Conservation (phyloP, 2,888 invertebrate species). For the Drosophila buzzatii region DNA sequence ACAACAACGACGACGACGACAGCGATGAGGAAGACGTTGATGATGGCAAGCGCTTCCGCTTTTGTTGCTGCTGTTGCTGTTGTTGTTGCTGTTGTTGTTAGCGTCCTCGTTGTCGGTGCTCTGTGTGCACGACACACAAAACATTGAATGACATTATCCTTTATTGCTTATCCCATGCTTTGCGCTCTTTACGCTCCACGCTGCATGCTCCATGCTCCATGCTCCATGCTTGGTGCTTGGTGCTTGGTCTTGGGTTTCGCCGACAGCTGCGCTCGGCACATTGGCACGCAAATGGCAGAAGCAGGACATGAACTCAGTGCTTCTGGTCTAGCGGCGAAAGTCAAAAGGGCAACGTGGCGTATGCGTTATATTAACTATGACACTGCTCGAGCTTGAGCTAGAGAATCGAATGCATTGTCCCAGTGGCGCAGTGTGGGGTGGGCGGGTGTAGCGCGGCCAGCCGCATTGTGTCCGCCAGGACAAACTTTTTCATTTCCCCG, state of each 20-base stretch:
- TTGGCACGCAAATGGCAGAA: slow-evolving; percentile 66
- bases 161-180: slow-evolving; percentile 82
- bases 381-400: slow-evolving; percentile 31
- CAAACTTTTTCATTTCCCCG: slow-evolving; percentile 82
- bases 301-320: slow-evolving; percentile 16
- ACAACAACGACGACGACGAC: slow-evolving; percentile 26
- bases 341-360: slow-evolving; percentile 78
- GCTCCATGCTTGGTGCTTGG: slow-evolving; percentile 20
- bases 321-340: slow-evolving; percentile 52
- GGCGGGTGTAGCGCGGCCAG: slow-evolving; percentile 43
- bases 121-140: slow-evolving; percentile 72
- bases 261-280: slow-evolving; percentile 66
- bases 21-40: slow-evolving; percentile 68
- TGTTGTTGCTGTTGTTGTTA: slow-evolving; percentile 39
- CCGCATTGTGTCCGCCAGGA: slow-evolving; percentile 77
- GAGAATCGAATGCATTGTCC: slow-evolving; percentile 36
- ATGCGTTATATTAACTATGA: slow-evolving; percentile 77
- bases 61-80: slow-evolving; percentile 45
- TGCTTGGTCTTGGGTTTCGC: slow-evolving; percentile 26
- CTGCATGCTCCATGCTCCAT: slow-evolving; percentile 19
- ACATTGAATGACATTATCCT: slow-evolving; percentile 83
- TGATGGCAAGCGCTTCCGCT: slow-evolving; percentile 77
- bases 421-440: background rate
- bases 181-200: slow-evolving; percentile 34
- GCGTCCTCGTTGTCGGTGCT: slow-evolving; percentile 29